Percentiles rank a stretch among this genome's conserved stretches.
Evolutionary conservation across 2,113 vertebrate genomes (phyloP).

Genomic region (Coregonus clupeaformis): DNA sequence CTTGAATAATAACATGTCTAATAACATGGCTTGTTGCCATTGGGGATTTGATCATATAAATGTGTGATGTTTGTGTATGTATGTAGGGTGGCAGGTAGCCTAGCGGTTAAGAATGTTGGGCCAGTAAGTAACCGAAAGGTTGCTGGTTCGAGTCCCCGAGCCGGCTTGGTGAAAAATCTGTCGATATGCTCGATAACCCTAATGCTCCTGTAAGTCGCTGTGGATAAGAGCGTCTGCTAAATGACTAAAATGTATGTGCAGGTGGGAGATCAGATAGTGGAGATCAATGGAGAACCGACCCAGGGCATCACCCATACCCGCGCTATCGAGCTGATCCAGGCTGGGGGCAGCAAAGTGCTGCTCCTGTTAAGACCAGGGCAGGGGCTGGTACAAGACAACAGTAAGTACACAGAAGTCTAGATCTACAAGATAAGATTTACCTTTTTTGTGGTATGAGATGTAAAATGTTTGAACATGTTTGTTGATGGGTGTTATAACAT

Average conservation of each 20-base stretch:
- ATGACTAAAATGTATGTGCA: constrained; percentile 45
- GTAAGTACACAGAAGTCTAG: constrained; percentile 69
- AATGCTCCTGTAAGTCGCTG: too few relatives aligned
- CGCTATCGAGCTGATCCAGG: constrained; percentile 97
- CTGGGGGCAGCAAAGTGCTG: constrained; percentile 90
- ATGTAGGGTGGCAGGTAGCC: not conserved
- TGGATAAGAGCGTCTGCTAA: too few relatives aligned
- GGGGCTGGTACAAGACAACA: constrained; percentile 88
- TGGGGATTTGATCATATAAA: not conserved
- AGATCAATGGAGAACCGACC: constrained; percentile 96
- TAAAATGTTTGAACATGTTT: not conserved
- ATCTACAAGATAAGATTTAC: not conserved
- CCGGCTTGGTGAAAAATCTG: too few relatives aligned
- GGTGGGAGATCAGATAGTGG: constrained; percentile 98
- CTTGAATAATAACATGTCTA: too few relatives aligned
- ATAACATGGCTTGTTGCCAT: too few relatives aligned
- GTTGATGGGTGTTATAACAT: not conserved
- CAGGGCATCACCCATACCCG: constrained; percentile 96
- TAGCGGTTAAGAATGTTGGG: too few relatives aligned
- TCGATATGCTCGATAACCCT: too few relatives aligned
- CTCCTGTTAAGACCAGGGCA: constrained; percentile 90
- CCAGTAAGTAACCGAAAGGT: too few relatives aligned
- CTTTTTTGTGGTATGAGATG: not conserved
- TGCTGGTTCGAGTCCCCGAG: too few relatives aligned
- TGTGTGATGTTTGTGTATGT: not conserved